Percentiles rank a stretch among this genome's conserved stretches.
Conservation (phyloP, 2,113 vertebrate genomes). For the Arizona elegans region DNA sequence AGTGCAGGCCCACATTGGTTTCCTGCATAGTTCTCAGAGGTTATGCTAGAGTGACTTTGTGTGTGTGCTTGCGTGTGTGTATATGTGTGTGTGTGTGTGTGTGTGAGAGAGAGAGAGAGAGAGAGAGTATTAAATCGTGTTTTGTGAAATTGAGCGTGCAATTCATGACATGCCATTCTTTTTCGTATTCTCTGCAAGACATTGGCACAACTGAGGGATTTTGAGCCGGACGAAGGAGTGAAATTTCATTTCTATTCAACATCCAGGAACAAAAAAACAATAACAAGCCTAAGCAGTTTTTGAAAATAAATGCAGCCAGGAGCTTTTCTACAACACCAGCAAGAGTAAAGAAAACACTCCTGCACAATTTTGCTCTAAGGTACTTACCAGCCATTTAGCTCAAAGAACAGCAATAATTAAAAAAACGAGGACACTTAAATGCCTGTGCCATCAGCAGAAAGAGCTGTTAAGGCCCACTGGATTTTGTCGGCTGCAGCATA, state of each 20-base stretch:
- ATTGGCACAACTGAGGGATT: no score
- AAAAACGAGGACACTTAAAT: background rate
- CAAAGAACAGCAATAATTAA: background rate
- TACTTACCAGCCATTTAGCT: background rate
- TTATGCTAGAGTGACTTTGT: slow-evolving; percentile 34
- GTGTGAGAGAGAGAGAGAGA: background rate
- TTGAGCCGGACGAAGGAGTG: background rate
- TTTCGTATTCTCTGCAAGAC: no score
- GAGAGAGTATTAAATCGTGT: background rate
- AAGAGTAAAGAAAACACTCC: background rate
- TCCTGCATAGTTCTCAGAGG: background rate
- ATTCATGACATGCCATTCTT: background rate
- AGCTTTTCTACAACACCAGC: background rate
- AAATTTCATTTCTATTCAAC: background rate
- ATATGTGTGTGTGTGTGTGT: background rate
- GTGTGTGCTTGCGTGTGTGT: background rate
- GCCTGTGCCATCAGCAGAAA: background rate
- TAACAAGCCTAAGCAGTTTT: background rate
- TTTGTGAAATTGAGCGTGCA: background rate
- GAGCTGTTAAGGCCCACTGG: background rate
- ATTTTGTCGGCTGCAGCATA: background rate
- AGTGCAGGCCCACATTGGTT: background rate
- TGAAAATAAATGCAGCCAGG: background rate
- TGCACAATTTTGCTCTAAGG: background rate
- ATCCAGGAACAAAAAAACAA: background rate